Conservation (phyloP, 2,113 vertebrate genomes). For the Silurus meridionalis region DNA sequence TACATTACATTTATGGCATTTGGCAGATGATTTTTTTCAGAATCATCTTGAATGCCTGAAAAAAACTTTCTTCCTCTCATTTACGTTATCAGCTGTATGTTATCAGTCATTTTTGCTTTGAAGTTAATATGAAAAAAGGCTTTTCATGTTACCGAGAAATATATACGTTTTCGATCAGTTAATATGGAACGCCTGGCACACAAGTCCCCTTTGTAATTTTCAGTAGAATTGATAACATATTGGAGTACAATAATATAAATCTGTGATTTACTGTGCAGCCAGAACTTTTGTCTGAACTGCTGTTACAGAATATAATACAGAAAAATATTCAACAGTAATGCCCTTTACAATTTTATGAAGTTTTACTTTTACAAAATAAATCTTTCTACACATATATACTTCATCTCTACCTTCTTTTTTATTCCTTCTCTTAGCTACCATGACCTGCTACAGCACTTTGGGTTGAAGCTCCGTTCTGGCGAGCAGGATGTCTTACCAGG, state of each 20-base stretch:
- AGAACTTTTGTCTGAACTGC: background rate
- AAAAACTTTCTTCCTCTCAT: background rate
- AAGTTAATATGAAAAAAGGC: background rate
- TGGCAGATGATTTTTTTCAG: too few relatives aligned
- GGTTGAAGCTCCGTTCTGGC: slow-evolving; percentile 83
- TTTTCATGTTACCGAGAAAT: background rate
- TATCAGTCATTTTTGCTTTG: background rate
- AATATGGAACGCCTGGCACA: background rate
- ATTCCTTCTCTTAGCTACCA: slow-evolving; percentile 79
- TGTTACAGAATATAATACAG: too few relatives aligned
- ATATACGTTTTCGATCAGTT: background rate
- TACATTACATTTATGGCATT: too few relatives aligned
- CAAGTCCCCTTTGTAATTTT: background rate
- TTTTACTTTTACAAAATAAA: background rate
- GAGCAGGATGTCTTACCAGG: slow-evolving; percentile 83
- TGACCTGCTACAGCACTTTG: slow-evolving; percentile 84
- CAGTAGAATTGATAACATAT: background rate
- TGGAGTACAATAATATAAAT: background rate
- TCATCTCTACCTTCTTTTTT: slow-evolving; percentile 6
- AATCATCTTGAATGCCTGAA: background rate
- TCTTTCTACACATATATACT: background rate
- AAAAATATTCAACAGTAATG: background rate
- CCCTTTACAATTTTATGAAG: background rate
- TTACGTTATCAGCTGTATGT: background rate
- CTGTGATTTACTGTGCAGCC: background rate